phyloP scores from a whole-genome alignment of 2,113 vertebrate genomes.

The Bubalus kerabau region DNA sequence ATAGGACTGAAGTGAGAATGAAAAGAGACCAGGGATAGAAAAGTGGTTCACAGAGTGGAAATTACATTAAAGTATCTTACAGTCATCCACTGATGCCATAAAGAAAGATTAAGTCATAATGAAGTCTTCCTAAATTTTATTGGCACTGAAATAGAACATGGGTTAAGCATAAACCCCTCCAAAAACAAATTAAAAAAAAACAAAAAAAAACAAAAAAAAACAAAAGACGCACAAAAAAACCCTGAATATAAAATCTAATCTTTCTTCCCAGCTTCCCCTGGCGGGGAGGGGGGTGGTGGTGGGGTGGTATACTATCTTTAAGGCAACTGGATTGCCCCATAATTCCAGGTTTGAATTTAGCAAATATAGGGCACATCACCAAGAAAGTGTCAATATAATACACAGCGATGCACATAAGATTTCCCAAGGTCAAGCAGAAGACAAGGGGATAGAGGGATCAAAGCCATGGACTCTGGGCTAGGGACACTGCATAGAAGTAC shows the following conservation, averaged over 20 bases:
- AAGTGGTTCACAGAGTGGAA: neutral
- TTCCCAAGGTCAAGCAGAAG: neutral
- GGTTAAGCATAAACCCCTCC: constrained; percentile 76
- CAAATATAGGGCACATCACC: constrained; percentile 61
- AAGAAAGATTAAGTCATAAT: constrained; percentile 27
- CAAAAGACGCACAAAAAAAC: constrained; percentile 32
- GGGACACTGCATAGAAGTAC: neutral
- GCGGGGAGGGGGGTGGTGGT: neutral
- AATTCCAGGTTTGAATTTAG: constrained; percentile 60
- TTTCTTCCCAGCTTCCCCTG: constrained; percentile 56
- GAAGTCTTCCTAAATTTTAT: constrained; percentile 82
- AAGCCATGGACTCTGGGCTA: neutral
- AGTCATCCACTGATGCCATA: neutral
- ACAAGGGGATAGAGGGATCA: neutral
- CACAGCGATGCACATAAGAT: constrained; percentile 75
- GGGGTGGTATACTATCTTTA: neutral
- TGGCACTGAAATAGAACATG: constrained; percentile 81
- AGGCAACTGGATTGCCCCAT: constrained; percentile 24
- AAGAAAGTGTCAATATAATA: constrained; percentile 75
- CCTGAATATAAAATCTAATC: constrained; percentile 62
- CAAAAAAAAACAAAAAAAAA: neutral
- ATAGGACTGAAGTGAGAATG: neutral
- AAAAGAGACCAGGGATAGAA: neutral
- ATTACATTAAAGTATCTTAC: neutral
- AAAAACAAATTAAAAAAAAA: constrained; percentile 35